A percentile compares a stretch with the other conserved stretches of the same genome.
Evolutionary conservation across 2,888 invertebrate species (phyloP).

Genomic region (Hermaeophaga mercurialis): DNA sequence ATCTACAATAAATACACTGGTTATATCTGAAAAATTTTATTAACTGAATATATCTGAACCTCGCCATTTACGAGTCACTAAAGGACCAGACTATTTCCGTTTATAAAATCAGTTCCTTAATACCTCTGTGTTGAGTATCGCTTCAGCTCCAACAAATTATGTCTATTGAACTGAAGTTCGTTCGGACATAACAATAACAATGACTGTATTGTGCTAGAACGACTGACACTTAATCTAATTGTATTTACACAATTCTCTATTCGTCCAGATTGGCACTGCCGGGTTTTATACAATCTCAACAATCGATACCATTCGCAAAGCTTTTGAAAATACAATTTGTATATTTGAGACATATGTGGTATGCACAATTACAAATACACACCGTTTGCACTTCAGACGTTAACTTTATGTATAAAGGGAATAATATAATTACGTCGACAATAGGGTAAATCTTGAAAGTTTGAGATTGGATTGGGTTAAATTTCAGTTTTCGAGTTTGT

Average conservation of each 20-base stretch:
- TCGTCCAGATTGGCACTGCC: constrained; percentile 36
- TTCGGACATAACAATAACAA: constrained; percentile 52
- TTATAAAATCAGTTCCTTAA: constrained; percentile 17
- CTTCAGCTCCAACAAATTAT: constrained; percentile 40
- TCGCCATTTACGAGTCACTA: no score
- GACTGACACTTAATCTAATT: constrained; percentile 51
- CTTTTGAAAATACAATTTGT: constrained; percentile 32
- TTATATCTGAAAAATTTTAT: no score
- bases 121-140: constrained; percentile 25
- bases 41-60: no score
- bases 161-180: constrained; percentile 45
- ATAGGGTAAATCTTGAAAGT: no score
- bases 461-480: no score
- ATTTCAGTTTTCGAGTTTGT: no score
- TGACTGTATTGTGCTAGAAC: constrained; percentile 49
- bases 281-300: constrained; percentile 3
- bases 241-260: constrained; percentile 50
- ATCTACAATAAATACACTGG: no score
- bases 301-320: constrained; percentile 26
- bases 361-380: constrained; percentile 40
- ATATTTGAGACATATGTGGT: constrained; percentile 50
- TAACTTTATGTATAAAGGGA: neutral
- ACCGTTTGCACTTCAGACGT: constrained; percentile 3
- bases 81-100: neutral
- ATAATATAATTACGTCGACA: no score